Conservation (phyloP, 1,140 invertebrate genomes). For the Diabrotica virgifera region DNA sequence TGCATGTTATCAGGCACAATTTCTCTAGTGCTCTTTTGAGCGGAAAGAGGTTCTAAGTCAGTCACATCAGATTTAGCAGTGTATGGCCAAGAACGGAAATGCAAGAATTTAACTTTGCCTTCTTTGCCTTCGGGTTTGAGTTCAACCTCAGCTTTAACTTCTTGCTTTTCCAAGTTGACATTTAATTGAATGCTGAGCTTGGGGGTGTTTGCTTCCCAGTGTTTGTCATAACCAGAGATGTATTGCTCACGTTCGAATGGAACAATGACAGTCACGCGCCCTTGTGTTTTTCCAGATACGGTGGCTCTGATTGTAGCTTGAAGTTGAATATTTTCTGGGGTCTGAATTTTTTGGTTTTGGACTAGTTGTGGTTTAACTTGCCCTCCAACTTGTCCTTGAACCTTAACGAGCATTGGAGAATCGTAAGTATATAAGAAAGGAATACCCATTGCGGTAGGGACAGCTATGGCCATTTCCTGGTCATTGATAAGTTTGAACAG, state of each 20-base stretch:
- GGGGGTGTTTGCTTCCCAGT: constrained; percentile 57
- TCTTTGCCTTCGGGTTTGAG: constrained; percentile 48
- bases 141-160: constrained; percentile 50
- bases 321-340: constrained; percentile 45
- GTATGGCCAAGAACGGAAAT: constrained; percentile 60
- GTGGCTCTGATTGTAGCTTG: constrained; percentile 51
- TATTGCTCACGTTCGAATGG: constrained; percentile 60
- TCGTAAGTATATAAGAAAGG: constrained; percentile 62
- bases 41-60: constrained; percentile 45
- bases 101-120: constrained; percentile 52
- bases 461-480: constrained; percentile 56
- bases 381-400: constrained; percentile 50
- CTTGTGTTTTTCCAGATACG: constrained; percentile 53
- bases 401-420: constrained; percentile 51
- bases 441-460: constrained; percentile 64
- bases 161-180: constrained; percentile 49
- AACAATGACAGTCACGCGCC: constrained; percentile 60
- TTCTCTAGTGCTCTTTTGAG: constrained; percentile 22
- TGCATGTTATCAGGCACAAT: constrained; percentile 13
- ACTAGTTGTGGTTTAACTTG: constrained; percentile 45
- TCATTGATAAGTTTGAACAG: constrained; percentile 56
- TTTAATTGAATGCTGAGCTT: constrained; percentile 46
- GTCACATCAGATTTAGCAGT: constrained; percentile 56
- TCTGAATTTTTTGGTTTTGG: constrained; percentile 28
- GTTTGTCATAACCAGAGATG: constrained; percentile 57